A percentile compares a stretch with the other conserved stretches of the same genome.
phyloP scores from a whole-genome alignment of 2,797 vertebrate species.

The Sylvilagus floridanus region DNA sequence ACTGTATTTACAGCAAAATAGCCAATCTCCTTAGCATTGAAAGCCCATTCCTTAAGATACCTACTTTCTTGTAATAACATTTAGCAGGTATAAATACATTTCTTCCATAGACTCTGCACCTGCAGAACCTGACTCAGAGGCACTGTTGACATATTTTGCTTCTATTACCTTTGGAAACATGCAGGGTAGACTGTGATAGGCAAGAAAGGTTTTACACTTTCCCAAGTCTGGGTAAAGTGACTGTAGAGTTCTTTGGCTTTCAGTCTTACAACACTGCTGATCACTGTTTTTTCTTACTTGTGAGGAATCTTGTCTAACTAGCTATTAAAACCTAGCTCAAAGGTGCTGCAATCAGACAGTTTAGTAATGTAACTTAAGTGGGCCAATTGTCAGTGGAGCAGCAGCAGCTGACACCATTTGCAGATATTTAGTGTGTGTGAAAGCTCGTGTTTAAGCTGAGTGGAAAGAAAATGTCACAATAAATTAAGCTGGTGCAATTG shows the following conservation, averaged over 20 bases:
- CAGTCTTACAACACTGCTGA: background rate
- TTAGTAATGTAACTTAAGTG: background rate
- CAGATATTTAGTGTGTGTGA: constrained; percentile 6
- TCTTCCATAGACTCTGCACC: background rate
- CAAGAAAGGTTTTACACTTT: background rate
- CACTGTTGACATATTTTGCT: background rate
- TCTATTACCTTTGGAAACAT: background rate
- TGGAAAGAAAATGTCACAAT: background rate
- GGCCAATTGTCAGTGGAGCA: background rate
- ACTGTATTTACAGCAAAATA: background rate
- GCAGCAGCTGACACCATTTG: background rate
- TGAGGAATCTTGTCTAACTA: background rate
- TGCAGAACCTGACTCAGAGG: background rate
- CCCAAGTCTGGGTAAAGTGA: background rate
- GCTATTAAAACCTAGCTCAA: background rate
- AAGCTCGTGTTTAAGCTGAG: background rate
- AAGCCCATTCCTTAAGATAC: background rate
- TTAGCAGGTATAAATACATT: background rate
- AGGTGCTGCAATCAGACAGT: background rate
- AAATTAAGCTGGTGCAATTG: background rate
- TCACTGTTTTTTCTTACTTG: background rate
- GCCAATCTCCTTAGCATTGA: background rate
- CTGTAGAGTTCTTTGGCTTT: background rate
- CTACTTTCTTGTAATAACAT: background rate
- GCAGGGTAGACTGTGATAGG: background rate